A percentile compares a stretch with the other conserved stretches of the same genome.
Evolutionary conservation across 2,797 vertebrate genomes (phyloP).

Genomic region (Heteromormyrus szaboi): DNA sequence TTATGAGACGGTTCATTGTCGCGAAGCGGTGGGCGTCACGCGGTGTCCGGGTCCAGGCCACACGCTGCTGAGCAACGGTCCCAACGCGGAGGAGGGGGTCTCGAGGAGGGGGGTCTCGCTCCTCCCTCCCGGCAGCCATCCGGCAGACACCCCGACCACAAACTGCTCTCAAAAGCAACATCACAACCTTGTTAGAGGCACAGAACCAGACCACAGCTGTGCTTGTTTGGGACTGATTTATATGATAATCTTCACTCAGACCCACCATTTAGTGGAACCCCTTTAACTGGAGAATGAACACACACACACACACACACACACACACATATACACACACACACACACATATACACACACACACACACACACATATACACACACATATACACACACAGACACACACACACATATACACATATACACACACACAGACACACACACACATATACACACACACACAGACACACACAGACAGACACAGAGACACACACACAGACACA

Average conservation of each 20-base stretch:
- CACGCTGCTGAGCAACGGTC: background rate
- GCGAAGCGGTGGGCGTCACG: background rate
- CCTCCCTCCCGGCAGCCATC: background rate
- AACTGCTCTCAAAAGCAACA: slow-evolving; percentile 1
- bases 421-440: too few relatives aligned
- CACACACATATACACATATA: background rate
- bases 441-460: too few relatives aligned
- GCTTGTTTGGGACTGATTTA: background rate
- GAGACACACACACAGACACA: too few relatives aligned
- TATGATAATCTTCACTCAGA: slow-evolving; percentile 2
- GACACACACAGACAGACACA: too few relatives aligned
- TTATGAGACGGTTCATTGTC: background rate
- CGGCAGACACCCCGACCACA: background rate
- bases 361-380: background rate
- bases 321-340: background rate
- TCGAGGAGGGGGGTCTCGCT: too few relatives aligned
- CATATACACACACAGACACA: background rate
- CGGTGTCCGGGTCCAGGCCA: background rate
- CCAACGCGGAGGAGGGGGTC: background rate
- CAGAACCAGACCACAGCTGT: background rate
- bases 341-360: background rate
- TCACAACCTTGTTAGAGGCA: background rate
- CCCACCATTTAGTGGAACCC: background rate
- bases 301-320: background rate
- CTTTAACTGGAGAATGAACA: background rate